phyloP scores from a whole-genome alignment of 2,888 invertebrate species.

The Acanthosepion esculentum region DNA sequence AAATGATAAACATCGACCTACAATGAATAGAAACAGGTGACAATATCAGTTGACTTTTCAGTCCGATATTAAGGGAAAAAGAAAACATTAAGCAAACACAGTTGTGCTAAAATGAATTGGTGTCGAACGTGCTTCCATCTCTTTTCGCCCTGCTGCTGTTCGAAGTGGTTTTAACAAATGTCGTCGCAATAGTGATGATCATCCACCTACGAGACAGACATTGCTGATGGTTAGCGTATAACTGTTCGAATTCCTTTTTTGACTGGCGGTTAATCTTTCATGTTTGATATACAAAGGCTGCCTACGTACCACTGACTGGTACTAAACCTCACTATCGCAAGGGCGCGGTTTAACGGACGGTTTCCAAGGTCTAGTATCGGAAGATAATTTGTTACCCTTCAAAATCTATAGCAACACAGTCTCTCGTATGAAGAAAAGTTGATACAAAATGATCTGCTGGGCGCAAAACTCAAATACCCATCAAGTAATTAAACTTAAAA shows the following conservation, averaged over 20 bases:
- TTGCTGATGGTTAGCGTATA: background rate
- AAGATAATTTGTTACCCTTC: background rate
- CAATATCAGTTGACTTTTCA: constrained; percentile 7
- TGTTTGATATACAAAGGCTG: background rate
- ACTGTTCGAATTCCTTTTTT: background rate
- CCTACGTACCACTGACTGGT: background rate
- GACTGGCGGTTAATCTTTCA: background rate
- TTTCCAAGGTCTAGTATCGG: background rate
- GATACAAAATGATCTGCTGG: too few relatives aligned
- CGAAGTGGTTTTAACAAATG: background rate
- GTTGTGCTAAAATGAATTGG: too few relatives aligned
- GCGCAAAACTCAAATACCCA: background rate
- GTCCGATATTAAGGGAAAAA: background rate
- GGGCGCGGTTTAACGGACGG: background rate
- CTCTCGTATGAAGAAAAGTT: background rate
- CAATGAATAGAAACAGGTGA: background rate
- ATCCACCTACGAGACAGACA: background rate
- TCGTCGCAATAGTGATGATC: background rate
- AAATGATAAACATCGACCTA: background rate
- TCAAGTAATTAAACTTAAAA: background rate
- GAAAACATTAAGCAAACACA: background rate
- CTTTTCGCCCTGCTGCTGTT: background rate
- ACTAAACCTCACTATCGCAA: background rate
- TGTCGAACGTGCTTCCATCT: background rate
- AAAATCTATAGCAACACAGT: background rate